Conservation (phyloP, 2,113 vertebrate species). For the Cercopithecus mona region DNA sequence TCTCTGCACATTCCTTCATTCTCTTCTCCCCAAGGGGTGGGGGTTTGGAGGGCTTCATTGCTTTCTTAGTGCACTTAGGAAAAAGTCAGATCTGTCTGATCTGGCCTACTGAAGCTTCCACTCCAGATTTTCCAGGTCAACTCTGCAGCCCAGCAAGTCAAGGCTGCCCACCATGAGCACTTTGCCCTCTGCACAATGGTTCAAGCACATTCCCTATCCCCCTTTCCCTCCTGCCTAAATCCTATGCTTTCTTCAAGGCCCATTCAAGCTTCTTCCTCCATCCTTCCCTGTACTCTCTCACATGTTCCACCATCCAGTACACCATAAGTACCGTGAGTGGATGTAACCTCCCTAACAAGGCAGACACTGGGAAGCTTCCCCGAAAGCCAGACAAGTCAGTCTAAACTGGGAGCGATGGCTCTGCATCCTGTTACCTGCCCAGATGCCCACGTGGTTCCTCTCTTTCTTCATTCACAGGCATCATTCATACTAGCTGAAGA, state of each 20-base stretch:
- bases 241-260: neutral
- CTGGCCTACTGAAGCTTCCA: neutral
- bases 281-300: neutral
- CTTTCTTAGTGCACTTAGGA: neutral
- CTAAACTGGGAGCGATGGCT: neutral
- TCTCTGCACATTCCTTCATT: neutral
- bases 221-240: neutral
- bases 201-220: neutral
- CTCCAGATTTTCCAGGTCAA: neutral
- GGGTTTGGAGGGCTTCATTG: neutral
- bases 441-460: neutral
- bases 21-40: neutral
- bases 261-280: neutral
- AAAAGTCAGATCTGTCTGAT: neutral
- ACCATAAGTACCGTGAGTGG: rapidly evolving
- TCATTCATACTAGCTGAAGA: neutral
- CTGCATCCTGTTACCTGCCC: neutral
- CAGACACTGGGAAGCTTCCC: neutral
- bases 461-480: neutral
- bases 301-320: neutral
- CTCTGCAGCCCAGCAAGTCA: neutral
- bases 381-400: neutral
- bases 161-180: neutral
- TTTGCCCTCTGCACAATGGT: neutral
- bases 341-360: neutral